phyloP scores from a whole-genome alignment of 1,140 invertebrate species.

The Trichonephila inaurata region DNA sequence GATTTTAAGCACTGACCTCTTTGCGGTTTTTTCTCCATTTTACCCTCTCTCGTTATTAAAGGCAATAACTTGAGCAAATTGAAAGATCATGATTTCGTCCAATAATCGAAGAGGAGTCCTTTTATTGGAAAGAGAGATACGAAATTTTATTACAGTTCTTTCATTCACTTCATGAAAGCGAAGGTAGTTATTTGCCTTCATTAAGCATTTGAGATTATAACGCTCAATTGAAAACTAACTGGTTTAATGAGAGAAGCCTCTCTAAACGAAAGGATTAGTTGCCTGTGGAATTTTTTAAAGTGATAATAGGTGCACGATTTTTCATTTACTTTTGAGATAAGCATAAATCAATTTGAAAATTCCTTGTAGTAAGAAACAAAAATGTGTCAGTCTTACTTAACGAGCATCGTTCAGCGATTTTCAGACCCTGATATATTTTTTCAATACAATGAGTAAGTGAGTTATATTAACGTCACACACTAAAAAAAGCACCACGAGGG shows the following conservation, averaged over 20 bases:
- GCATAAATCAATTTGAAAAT: not conserved
- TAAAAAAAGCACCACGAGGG: no score
- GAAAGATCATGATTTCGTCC: not conserved
- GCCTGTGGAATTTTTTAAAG: not conserved
- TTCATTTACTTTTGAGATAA: not conserved
- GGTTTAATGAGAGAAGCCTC: not conserved
- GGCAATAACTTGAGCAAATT: not conserved
- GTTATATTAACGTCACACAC: no score
- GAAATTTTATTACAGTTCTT: not conserved
- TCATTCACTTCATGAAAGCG: not conserved
- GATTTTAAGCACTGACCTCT: not conserved
- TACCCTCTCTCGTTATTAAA: not conserved
- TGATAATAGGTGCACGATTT: not conserved
- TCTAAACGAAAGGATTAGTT: not conserved
- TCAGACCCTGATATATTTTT: no score
- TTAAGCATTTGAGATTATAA: not conserved
- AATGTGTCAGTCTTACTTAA: not conserved
- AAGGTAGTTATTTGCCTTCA: not conserved
- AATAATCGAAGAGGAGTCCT: not conserved
- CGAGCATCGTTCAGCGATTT: no score
- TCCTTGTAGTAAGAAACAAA: not conserved
- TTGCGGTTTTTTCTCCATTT: not conserved
- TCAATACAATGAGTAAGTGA: no score
- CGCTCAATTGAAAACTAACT: conserved; percentile 1
- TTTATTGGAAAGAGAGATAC: not conserved